phyloP scores from a whole-genome alignment of 2,797 vertebrate genomes.

The Parambassis ranga region DNA sequence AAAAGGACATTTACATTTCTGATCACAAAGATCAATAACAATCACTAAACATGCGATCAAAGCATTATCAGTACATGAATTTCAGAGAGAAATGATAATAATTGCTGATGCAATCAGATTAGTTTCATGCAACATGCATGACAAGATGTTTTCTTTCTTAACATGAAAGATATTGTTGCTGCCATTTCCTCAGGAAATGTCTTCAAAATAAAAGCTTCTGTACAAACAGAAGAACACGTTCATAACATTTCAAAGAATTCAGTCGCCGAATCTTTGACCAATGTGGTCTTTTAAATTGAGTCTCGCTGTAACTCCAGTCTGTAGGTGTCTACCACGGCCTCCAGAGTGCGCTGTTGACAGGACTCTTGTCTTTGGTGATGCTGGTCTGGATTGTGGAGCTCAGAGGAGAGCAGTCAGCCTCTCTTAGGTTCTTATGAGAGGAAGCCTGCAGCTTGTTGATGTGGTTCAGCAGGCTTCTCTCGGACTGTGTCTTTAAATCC shows the following conservation, averaged over 20 bases:
- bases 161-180: constrained; percentile 70
- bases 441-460: constrained; percentile 50
- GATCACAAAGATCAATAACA: no score
- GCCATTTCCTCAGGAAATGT: constrained; percentile 66
- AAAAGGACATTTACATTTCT: neutral
- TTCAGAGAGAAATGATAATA: no score
- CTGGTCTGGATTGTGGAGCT: constrained; percentile 45
- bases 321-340: constrained; percentile 62
- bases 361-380: constrained; percentile 45
- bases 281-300: constrained; percentile 8
- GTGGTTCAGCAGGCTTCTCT: constrained; percentile 52
- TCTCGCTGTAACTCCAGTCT: constrained; percentile 7
- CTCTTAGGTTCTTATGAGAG: no score
- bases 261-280: constrained; percentile 28
- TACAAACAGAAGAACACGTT: constrained; percentile 14
- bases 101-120: no score
- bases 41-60: no score
- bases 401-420: constrained; percentile 35
- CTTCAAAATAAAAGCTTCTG: constrained; percentile 1
- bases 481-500: constrained; percentile 39
- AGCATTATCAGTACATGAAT: no score
- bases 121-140: constrained; percentile 23
- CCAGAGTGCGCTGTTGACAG: constrained; percentile 50
- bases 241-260: neutral
- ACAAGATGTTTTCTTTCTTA: constrained; percentile 46